Evolutionary conservation across 2,797 vertebrate species (phyloP), one percentile per base, ranked within the genome.

Genomic region (Pantherophis vulpinus): DNA sequence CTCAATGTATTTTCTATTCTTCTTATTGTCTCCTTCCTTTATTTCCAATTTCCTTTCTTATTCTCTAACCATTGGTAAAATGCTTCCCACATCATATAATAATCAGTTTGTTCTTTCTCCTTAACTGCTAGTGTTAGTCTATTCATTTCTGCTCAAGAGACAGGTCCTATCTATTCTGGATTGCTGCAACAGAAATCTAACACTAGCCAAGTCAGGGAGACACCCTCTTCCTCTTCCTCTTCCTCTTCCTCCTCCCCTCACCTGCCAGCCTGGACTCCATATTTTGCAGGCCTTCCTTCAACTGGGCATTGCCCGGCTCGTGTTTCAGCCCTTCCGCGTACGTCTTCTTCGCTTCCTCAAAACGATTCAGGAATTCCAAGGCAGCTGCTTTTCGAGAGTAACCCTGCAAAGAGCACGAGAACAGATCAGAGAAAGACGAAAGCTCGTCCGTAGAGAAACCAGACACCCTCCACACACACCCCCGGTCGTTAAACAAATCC

Each of bases 331-430:
- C 99, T 92, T 99, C 99, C 2, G 99, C 98, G 74, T 99, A 99
- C 1, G 98, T 99, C 87, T 92, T 92, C 97, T 98, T 99, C 27
- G 99, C 99, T 94, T 99, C 99, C 92, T 99, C 99, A 94, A 99
- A 97, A 47, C 98, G 98, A 74, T 98, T 98, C 66, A 99, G 98
- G 96, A 99, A 99, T 95, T 99, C 99, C 94, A 98, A 95, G 0
- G 99, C 98, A 0, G 99, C 98, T 86, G 99, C 99, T 97, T 99
- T 99, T 89, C 99, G 97, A 0, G 99, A 99, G 96, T 99, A 99
- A 13, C 99, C 99, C 99, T 99, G 94, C 74, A 95, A 58, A 91
- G 94, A 92, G 8, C 58, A 87, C 47, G 89, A 25, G 86, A 1
- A 32, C 5, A n/a, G 60, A 27, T 20, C 9, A 51, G 13, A 29